Conservation (phyloP, 2,888 invertebrate genomes). For the Alviniconcha strummeri region DNA sequence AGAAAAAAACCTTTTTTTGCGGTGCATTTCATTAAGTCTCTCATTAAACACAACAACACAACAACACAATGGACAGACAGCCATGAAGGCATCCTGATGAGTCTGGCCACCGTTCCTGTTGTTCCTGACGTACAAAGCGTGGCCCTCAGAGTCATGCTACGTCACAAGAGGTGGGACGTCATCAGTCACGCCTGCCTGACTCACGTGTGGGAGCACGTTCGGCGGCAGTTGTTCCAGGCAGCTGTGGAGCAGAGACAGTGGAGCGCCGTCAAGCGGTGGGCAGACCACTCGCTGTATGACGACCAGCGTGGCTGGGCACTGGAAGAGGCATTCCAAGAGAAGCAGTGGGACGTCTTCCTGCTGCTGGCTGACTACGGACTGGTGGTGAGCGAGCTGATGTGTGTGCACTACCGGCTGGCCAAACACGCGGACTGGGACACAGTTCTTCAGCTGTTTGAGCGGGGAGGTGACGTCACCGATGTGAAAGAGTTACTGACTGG, state of each 20-base stretch:
- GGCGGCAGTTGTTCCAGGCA: slow-evolving; percentile 17
- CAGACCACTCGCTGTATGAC: slow-evolving; percentile 14
- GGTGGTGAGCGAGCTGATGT: background rate
- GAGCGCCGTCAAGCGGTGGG: slow-evolving; percentile 11
- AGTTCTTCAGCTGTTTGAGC: background rate
- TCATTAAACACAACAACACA: no score
- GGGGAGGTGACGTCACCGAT: slow-evolving; percentile 11
- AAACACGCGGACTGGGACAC: slow-evolving; percentile 14
- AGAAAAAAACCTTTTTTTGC: no score
- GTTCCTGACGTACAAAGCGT: background rate
- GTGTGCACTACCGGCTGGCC: slow-evolving; percentile 4
- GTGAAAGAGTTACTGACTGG: background rate
- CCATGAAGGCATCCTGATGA: no score
- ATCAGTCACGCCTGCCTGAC: slow-evolving; percentile 3
- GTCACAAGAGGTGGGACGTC: slow-evolving; percentile 16
- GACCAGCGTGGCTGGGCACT: slow-evolving; percentile 21
- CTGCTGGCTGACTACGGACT: slow-evolving; percentile 20
- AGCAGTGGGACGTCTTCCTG: slow-evolving; percentile 9
- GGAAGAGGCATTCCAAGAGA: slow-evolving; percentile 9
- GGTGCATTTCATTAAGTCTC: no score
- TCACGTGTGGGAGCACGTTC: slow-evolving; percentile 1
- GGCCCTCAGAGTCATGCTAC: slow-evolving; percentile 2
- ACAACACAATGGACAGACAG: no score
- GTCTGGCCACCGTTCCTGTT: no score
- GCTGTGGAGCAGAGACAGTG: slow-evolving; percentile 27